These are phyloP conservation scores for Hirtodrosophila duncani DNA, from an alignment of 2,888 invertebrate genomes.

Conservation along the genomic window DNA sequence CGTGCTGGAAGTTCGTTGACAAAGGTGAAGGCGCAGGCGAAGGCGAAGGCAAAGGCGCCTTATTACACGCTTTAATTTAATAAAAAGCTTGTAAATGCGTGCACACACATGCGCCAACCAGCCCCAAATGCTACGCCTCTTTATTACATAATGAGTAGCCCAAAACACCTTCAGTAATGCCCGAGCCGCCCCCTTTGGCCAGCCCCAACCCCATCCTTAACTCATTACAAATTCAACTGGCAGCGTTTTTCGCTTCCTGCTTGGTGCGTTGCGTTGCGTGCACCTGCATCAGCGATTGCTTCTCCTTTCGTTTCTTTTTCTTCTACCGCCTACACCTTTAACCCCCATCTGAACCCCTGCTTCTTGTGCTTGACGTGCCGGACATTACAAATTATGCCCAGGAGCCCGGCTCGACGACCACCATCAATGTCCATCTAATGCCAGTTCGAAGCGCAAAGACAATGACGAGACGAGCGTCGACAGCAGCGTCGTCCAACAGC, in stretches of 20 bases:
- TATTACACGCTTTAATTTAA: slow-evolving; percentile 67
- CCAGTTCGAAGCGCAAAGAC: neutral
- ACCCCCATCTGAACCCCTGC: slow-evolving; percentile 3
- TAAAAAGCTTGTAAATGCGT: slow-evolving; percentile 66
- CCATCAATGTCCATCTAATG: slow-evolving; percentile 58
- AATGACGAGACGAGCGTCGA: slow-evolving; percentile 2
- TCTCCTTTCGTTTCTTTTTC: neutral
- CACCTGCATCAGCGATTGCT: slow-evolving; percentile 45
- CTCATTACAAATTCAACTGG: slow-evolving; percentile 64
- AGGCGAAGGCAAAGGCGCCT: slow-evolving; percentile 56
- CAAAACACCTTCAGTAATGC: neutral
- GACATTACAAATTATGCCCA: slow-evolving; percentile 73
- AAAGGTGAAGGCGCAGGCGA: slow-evolving; percentile 4
- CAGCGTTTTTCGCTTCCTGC: slow-evolving; percentile 47
- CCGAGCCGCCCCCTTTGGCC: neutral
- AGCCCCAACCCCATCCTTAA: slow-evolving; percentile 2
- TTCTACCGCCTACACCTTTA: slow-evolving; percentile 5
- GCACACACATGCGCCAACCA: slow-evolving; percentile 44
- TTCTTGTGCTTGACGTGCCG: slow-evolving; percentile 63
- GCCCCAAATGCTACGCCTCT: slow-evolving; percentile 54
- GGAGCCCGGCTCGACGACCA: slow-evolving; percentile 55
- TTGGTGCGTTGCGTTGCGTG: slow-evolving; percentile 50
- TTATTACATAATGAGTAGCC: slow-evolving; percentile 62
- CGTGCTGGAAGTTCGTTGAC: neutral
- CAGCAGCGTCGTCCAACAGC: slow-evolving; percentile 2